Conservation (phyloP, 2,888 invertebrate species). For the Pseudanteris insignis region DNA sequence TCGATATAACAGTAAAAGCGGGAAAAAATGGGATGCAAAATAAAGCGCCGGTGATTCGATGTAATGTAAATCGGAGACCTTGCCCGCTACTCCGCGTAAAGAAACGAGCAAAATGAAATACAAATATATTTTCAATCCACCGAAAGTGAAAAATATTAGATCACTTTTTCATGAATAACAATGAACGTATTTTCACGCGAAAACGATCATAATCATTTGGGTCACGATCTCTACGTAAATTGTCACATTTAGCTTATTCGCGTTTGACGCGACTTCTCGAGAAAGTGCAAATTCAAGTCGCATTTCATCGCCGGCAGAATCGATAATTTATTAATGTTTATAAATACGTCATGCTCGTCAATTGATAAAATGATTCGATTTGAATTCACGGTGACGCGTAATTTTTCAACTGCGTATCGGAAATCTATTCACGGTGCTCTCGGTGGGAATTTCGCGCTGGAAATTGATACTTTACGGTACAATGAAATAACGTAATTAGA, state of each 20-base stretch:
- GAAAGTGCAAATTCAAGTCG: conserved; percentile 4
- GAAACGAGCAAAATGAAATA: too few relatives aligned
- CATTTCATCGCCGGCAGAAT: conserved; percentile 1
- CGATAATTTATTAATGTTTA: conserved; percentile 23
- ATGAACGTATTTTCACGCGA: conserved; percentile 28
- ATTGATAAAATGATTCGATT: conserved; percentile 23
- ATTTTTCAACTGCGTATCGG: conserved; percentile 14
- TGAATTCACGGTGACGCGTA: conserved; percentile 19
- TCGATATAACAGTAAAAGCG: too few relatives aligned
- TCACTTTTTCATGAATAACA: conserved; percentile 38
- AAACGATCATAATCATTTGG: conserved; percentile 37
- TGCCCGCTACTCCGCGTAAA: too few relatives aligned
- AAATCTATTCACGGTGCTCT: conserved; percentile 9
- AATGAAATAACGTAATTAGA: conserved; percentile 6
- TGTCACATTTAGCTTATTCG: conserved; percentile 28
- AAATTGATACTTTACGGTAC: conserved; percentile 24
- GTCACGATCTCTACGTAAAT: conserved; percentile 29
- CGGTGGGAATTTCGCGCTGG: not conserved
- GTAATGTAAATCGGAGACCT: not conserved
- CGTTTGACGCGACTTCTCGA: conserved; percentile 13
- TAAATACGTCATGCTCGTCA: conserved; percentile 11
- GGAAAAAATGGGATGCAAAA: too few relatives aligned
- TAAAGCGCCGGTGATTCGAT: too few relatives aligned
- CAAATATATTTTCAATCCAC: conserved; percentile 24
- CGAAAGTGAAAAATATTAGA: conserved; percentile 21